phyloP scores from a whole-genome alignment of 2,797 vertebrate species.

The Graptemys geographica region DNA sequence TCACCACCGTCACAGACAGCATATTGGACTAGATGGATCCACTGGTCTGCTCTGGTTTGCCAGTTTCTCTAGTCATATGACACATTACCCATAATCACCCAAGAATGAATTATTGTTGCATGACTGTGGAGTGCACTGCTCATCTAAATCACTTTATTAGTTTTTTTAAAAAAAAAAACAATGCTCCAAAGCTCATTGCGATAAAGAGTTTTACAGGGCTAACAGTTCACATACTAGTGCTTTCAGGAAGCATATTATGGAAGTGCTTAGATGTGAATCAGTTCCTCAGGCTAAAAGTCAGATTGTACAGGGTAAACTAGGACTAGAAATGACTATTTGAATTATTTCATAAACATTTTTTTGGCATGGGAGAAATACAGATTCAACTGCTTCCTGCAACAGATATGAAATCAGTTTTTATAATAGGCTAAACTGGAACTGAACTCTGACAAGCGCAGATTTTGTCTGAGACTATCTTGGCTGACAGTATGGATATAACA shows the following conservation, averaged over 20 bases:
- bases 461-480: neutral
- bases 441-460: neutral
- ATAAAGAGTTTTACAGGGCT: neutral
- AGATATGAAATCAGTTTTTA: neutral
- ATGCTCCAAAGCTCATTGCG: neutral
- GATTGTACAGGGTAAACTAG: neutral
- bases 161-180: neutral
- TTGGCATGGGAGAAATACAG: neutral
- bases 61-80: neutral
- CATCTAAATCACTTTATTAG: neutral
- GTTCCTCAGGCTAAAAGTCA: slow-evolving; percentile 23
- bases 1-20: neutral
- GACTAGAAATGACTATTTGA: neutral
- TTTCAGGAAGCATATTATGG: neutral
- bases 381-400: neutral
- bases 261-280: neutral
- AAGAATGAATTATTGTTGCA: neutral
- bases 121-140: neutral
- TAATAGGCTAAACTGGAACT: neutral
- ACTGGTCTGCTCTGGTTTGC: neutral
- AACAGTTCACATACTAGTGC: neutral
- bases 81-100: neutral
- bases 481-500: neutral
- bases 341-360: neutral
- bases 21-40: neutral